Conservation (phyloP, 2,888 invertebrate genomes). For the Pantelozetes paolii region DNA sequence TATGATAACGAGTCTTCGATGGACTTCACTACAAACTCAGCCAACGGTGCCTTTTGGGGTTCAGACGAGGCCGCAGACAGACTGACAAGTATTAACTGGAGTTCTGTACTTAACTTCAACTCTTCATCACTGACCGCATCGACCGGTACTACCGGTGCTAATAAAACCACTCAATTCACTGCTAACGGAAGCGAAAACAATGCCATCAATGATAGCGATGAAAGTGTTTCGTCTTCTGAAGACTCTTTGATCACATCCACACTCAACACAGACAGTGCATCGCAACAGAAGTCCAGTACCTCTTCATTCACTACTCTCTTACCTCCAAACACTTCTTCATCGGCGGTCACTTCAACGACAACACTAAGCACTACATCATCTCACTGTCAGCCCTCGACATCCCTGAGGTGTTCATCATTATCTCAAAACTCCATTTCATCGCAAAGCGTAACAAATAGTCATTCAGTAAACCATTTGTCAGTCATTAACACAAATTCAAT, state of each 20-base stretch:
- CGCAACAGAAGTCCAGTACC: constrained; percentile 38
- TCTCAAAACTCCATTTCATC: constrained; percentile 3
- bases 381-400: constrained; percentile 5
- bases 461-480: constrained; percentile 27
- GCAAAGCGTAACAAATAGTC: constrained; percentile 37
- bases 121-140: constrained; percentile 55
- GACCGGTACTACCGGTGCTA: constrained; percentile 37
- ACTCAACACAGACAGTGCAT: constrained; percentile 26
- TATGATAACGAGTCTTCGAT: constrained; percentile 9
- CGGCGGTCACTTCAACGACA: constrained; percentile 35
- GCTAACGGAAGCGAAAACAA: constrained; percentile 28
- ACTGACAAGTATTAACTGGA: constrained; percentile 81
- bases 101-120: constrained; percentile 79
- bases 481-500: constrained; percentile 38
- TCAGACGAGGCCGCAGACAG: constrained; percentile 58
- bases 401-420: background rate
- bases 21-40: background rate
- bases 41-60: constrained; percentile 46
- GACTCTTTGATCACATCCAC: constrained; percentile 37
- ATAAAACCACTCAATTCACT: constrained; percentile 10
- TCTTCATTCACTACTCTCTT: constrained; percentile 44
- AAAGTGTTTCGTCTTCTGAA: constrained; percentile 16
- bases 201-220: constrained; percentile 16
- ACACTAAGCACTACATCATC: constrained; percentile 37
- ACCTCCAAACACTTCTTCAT: constrained; percentile 43